Conservation (phyloP, 2,888 invertebrate species). For the Agrochola lychnidis region DNA sequence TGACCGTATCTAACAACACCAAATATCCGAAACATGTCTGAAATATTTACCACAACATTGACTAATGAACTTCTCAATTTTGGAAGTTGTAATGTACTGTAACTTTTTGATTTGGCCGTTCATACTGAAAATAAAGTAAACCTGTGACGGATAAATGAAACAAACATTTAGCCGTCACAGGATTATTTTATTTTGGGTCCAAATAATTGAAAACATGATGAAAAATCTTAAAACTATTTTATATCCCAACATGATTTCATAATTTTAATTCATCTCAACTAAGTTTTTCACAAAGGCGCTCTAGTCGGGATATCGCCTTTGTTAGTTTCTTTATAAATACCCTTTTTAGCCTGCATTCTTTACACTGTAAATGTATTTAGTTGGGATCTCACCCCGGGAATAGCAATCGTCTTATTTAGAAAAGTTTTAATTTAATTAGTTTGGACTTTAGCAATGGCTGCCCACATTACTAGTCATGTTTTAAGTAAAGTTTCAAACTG, state of each 20-base stretch:
- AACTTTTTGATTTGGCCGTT: neutral
- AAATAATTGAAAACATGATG: neutral
- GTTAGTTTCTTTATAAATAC: neutral
- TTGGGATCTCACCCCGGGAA: neutral
- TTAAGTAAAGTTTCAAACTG: neutral
- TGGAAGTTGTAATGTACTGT: constrained; percentile 14
- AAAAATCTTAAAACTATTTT: neutral
- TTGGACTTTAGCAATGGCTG: neutral
- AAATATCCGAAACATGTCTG: constrained; percentile 40
- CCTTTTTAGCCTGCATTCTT: neutral
- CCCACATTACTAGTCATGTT: neutral
- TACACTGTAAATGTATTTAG: constrained; percentile 5
- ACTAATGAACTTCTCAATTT: constrained; percentile 43
- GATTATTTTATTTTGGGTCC: neutral
- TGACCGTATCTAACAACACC: constrained; percentile 48
- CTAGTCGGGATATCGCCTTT: neutral
- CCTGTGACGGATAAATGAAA: too few species aligned
- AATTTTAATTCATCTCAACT: constrained; percentile 1
- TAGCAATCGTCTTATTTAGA: constrained; percentile 8
- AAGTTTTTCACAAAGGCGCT: neutral
- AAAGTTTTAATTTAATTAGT: constrained; percentile 23
- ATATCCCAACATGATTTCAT: constrained; percentile 3
- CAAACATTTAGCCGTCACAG: neutral
- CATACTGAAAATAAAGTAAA: neutral
- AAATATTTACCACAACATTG: constrained; percentile 46